Base-by-base conservation (phyloP, 2,888 invertebrate genomes). In the Linhomoeus sp. region DNA sequence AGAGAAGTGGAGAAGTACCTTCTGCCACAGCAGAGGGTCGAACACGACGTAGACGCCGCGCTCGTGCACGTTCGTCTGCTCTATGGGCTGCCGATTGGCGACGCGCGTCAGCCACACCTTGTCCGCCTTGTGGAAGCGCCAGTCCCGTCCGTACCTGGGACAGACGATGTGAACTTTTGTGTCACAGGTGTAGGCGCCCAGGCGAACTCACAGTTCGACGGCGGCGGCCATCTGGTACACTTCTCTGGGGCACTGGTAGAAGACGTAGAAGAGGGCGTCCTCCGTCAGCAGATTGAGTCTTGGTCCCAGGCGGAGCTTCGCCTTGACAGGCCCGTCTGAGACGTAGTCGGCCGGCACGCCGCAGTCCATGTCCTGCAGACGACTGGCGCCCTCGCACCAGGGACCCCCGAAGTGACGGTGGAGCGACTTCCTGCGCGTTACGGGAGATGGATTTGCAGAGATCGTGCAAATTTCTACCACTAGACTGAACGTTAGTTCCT, bases 11-110 rank as follows among this genome's bases (percentile, higher is more conserved):
- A 7, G 19, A 38, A 12, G 38, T n/a, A 90, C 85, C 76, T 92
- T 94, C 68, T 92, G 77, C 94, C 97, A 97, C 72, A 83, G 90
- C 72, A 86, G 83, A 66, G 87, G 87, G 73, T 97, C 97, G 70
- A 97, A 97, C 73, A 90, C 90, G 74, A 87, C 92, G 74, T 97
- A 97, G 63, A 90, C 92, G 72, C 94, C 94, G 66, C 90, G 77
- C 74, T 97, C 94, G 72, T 87, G 94, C 58, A 84, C 83, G 61
- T 79, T 78, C 56, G 87, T 90, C 72, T 92, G 94, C 70, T 94
- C 87, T 58, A 82, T 80, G 75, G 87, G 80, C 45, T 40, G 59
- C 88, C 33, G 25, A 35, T 33, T 19, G 17, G 38, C 35, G 19
- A 41, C 29, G 17, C 47, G 33, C 23, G 62, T 62, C 45, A 64